Evolutionary conservation across 2,113 vertebrate genomes (phyloP).

Genomic region (Vulpes lagopus): DNA sequence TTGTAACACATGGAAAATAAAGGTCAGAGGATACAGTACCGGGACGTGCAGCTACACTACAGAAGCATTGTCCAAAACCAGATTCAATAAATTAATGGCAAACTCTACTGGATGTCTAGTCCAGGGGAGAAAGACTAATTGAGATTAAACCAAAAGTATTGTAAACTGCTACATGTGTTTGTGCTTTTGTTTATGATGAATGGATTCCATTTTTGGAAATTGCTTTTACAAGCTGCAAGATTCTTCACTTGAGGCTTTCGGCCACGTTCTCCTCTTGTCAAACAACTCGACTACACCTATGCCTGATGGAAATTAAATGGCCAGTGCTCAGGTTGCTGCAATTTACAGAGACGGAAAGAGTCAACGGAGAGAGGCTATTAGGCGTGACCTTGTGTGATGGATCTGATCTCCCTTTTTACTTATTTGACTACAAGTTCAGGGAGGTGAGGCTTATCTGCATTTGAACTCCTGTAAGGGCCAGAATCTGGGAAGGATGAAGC

Average conservation of each 20-base stretch:
- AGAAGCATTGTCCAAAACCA: slow-evolving; percentile 90
- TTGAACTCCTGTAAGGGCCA: neutral
- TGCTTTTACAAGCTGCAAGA: slow-evolving; percentile 87
- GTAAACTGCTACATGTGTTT: slow-evolving; percentile 89
- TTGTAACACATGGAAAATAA: slow-evolving; percentile 89
- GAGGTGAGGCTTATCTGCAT: slow-evolving; percentile 59
- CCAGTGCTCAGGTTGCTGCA: slow-evolving; percentile 79
- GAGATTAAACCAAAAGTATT: slow-evolving; percentile 86
- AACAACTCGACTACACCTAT: slow-evolving; percentile 35
- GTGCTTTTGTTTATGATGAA: slow-evolving; percentile 89
- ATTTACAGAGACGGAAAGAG: slow-evolving; percentile 72
- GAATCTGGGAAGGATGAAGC: neutral
- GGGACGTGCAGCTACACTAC: slow-evolving; percentile 90
- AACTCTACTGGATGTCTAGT: slow-evolving; percentile 87
- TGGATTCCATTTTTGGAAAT: slow-evolving; percentile 83
- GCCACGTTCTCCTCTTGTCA: slow-evolving; percentile 63
- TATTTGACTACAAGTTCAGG: neutral
- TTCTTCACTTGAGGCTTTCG: slow-evolving; percentile 86
- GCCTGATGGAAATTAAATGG: slow-evolving; percentile 60
- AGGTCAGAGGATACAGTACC: slow-evolving; percentile 82
- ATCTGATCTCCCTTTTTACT: neutral
- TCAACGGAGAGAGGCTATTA: neutral
- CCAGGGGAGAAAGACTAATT: slow-evolving; percentile 88
- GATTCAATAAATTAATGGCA: slow-evolving; percentile 90
- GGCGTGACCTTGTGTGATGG: neutral